Evolutionary conservation across 1,140 invertebrate genomes (phyloP).

Genomic region (Amyelois transitella): DNA sequence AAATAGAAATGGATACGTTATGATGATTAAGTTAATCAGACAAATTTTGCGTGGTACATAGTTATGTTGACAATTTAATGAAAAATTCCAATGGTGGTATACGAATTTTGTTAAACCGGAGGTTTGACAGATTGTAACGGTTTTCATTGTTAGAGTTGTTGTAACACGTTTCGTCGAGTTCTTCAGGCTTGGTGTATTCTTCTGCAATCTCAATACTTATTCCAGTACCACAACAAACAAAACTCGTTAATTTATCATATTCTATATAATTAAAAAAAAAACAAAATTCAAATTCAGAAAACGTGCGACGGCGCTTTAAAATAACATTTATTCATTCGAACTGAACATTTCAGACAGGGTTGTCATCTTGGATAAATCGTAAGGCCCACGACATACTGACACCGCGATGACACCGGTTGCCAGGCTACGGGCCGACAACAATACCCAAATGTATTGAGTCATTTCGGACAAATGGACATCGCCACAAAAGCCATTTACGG

Average conservation of each 20-base stretch:
- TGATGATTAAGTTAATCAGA: no score
- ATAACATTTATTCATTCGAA: not conserved
- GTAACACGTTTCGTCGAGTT: no score
- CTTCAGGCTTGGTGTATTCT: no score
- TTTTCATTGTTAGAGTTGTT: no score
- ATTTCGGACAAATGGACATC: not conserved
- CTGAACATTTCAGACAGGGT: not conserved
- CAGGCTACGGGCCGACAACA: not conserved
- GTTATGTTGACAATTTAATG: no score
- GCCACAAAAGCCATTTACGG: not conserved
- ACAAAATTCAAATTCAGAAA: not conserved
- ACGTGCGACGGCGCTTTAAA: not conserved
- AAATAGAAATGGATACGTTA: no score
- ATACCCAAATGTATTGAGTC: constrained; percentile 4
- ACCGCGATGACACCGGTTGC: not conserved
- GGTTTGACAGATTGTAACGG: no score
- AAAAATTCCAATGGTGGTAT: no score
- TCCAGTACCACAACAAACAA: no score
- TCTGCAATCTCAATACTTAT: no score
- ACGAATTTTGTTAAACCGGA: no score
- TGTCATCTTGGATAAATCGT: not conserved
- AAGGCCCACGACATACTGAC: not conserved
- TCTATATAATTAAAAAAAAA: not conserved
- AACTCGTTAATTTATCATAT: not conserved
- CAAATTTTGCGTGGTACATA: no score